phyloP scores from a whole-genome alignment of 1,140 invertebrate genomes.

The Drosophila miranda region DNA sequence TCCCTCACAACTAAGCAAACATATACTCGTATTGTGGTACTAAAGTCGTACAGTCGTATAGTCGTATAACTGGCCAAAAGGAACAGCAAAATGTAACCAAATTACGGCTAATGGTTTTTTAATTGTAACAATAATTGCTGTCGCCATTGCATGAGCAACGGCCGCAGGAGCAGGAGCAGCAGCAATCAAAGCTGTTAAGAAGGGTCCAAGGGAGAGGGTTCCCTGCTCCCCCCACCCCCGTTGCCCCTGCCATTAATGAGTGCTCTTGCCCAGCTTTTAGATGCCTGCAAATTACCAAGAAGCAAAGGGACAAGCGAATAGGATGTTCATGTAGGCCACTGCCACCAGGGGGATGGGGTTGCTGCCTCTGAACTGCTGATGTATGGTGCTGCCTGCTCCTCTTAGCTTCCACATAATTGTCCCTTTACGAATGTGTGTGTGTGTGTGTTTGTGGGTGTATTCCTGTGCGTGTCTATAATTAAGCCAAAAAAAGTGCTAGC shows the following conservation, averaged over 20 bases:
- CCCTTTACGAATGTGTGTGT: slow-evolving; percentile 26
- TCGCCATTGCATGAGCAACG: slow-evolving; percentile 58
- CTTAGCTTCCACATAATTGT: slow-evolving; percentile 27
- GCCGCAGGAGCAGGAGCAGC: slow-evolving; percentile 12
- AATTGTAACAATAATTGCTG: slow-evolving; percentile 82
- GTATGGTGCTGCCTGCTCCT: too few relatives aligned
- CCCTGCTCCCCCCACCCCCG: slow-evolving; percentile 12
- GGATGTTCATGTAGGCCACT: slow-evolving; percentile 29
- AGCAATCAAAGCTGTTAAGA: slow-evolving; percentile 33
- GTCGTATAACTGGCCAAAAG: slow-evolving; percentile 20
- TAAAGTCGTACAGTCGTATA: slow-evolving; percentile 1
- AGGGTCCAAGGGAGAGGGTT: slow-evolving; percentile 16
- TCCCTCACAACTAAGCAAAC: slow-evolving; percentile 27
- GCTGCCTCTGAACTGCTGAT: too few relatives aligned
- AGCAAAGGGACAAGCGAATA: slow-evolving; percentile 10
- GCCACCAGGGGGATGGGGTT: slow-evolving; percentile 19
- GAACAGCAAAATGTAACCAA: slow-evolving; percentile 41
- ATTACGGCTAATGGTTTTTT: slow-evolving; percentile 81
- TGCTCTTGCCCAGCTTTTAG: slow-evolving; percentile 58
- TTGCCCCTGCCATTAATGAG: slow-evolving; percentile 59
- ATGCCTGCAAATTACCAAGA: slow-evolving; percentile 62
- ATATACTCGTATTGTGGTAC: slow-evolving; percentile 18
- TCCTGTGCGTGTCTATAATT: slow-evolving; percentile 72
- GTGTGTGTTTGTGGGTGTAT: slow-evolving; percentile 10
- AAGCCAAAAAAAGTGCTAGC: slow-evolving; percentile 72